Percentiles rank a stretch among this genome's conserved stretches.
phyloP scores from a whole-genome alignment of 1,140 invertebrate genomes.

The Panagrolaimus sp. region DNA sequence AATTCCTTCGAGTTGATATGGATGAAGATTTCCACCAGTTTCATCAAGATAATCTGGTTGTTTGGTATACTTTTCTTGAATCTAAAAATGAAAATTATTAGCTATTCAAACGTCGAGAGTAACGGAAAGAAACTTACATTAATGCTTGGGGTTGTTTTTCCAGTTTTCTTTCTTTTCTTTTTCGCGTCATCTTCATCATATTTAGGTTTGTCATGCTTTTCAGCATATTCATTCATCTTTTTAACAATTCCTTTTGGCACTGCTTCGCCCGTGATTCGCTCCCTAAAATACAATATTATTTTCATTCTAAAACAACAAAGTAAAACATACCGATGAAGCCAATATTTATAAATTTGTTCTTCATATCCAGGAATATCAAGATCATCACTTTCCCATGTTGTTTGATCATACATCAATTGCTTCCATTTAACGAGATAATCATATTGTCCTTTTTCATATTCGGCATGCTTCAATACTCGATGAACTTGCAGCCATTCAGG shows the following conservation, averaged over 20 bases:
- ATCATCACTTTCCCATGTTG: constrained; percentile 91
- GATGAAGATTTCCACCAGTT: constrained; percentile 85
- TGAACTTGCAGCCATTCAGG: constrained; percentile 96
- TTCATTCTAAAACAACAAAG: too few species aligned
- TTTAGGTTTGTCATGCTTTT: constrained; percentile 68
- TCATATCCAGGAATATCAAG: constrained; percentile 80
- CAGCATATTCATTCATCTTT: constrained; percentile 64
- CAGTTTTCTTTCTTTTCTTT: constrained; percentile 62
- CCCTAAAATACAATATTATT: constrained; percentile 36
- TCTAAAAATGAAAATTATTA: constrained; percentile 49
- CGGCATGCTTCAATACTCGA: constrained; percentile 79
- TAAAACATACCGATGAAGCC: constrained; percentile 63
- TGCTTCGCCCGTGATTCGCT: constrained; percentile 48
- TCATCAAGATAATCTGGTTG: constrained; percentile 83
- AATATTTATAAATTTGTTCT: constrained; percentile 82
- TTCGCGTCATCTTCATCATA: constrained; percentile 64
- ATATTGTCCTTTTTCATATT: constrained; percentile 49
- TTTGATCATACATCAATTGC: constrained; percentile 91
- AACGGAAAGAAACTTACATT: constrained; percentile 41
- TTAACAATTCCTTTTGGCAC: constrained; percentile 59
- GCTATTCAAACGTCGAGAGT: too few species aligned
- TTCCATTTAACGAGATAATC: constrained; percentile 96
- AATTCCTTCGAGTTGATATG: constrained; percentile 87
- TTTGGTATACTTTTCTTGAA: constrained; percentile 84
- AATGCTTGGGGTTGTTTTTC: constrained; percentile 49